Conservation (phyloP, 2,888 invertebrate species). For the Eilema griseolum region DNA sequence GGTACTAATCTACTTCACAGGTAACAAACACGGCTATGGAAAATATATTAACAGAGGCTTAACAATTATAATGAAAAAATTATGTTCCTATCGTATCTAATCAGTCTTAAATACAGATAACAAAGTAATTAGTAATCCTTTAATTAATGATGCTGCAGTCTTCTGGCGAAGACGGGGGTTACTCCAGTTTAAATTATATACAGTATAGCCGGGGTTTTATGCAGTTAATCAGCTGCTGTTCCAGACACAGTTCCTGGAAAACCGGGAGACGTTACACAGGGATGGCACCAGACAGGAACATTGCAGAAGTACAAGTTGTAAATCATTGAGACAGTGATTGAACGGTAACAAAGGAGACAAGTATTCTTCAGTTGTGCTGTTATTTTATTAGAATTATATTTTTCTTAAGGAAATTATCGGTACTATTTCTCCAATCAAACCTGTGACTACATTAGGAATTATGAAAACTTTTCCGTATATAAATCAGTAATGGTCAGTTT, state of each 20-base stretch:
- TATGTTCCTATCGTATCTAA: not conserved
- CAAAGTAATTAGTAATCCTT: conserved; percentile 11
- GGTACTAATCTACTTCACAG: no score
- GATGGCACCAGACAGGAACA: not conserved
- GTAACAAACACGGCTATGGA: no score
- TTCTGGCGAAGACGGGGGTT: conserved; percentile 19
- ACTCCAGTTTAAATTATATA: conserved; percentile 43
- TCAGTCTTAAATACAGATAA: not conserved
- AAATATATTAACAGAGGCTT: no score
- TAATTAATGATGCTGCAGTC: conserved; percentile 23
- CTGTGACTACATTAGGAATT: no score
- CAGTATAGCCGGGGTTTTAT: conserved; percentile 38
- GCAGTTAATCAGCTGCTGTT: conserved; percentile 52
- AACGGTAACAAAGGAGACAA: not conserved
- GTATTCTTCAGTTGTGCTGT: no score
- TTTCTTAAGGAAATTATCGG: no score
- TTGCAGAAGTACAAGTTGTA: conserved; percentile 25
- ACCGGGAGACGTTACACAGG: conserved; percentile 44
- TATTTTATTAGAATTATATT: no score
- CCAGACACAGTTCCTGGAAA: conserved; percentile 49
- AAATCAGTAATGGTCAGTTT: no score
- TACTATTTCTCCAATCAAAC: no score
- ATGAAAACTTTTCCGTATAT: no score
- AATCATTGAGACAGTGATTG: not conserved
- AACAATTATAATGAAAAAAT: no score